Conservation (phyloP, 2,113 vertebrate genomes). For the Chionodraco myersi region DNA sequence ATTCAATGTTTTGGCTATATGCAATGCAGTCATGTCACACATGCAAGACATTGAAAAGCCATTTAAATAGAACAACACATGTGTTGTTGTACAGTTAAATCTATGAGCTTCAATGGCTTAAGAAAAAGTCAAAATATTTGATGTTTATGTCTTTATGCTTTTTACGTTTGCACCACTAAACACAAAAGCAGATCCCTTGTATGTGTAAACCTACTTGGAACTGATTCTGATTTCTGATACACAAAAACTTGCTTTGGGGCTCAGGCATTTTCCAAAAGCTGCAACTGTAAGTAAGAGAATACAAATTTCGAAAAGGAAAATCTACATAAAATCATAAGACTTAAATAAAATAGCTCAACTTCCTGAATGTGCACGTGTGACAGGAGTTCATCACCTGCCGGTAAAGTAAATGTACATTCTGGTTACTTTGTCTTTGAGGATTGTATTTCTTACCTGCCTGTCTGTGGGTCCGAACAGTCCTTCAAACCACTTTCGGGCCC, state of each 20-base stretch:
- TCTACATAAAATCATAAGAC: background rate
- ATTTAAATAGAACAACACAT: background rate
- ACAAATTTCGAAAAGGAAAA: conserved; percentile 12
- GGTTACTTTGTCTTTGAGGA: background rate
- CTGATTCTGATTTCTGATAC: background rate
- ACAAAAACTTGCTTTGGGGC: conserved; percentile 1
- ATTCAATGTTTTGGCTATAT: background rate
- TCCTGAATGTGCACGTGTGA: conserved; percentile 15
- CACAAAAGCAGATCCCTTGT: too few relatives aligned
- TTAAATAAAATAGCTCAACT: background rate
- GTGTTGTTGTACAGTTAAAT: background rate
- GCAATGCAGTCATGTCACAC: background rate
- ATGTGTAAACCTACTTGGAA: too few relatives aligned
- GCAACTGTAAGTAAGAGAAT: conserved; percentile 6
- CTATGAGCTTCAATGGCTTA: background rate
- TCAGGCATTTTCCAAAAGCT: background rate
- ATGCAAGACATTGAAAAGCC: background rate
- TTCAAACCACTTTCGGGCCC: conserved; percentile 31
- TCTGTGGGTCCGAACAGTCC: conserved; percentile 27
- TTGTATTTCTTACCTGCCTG: background rate
- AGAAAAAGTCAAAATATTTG: background rate
- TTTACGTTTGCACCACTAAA: too few relatives aligned
- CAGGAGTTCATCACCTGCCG: conserved; percentile 13
- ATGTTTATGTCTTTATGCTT: too few relatives aligned
- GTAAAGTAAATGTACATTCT: conserved; percentile 9